Evolutionary conservation across 2,113 vertebrate species (phyloP).

Genomic region (Saccopteryx leptura): DNA sequence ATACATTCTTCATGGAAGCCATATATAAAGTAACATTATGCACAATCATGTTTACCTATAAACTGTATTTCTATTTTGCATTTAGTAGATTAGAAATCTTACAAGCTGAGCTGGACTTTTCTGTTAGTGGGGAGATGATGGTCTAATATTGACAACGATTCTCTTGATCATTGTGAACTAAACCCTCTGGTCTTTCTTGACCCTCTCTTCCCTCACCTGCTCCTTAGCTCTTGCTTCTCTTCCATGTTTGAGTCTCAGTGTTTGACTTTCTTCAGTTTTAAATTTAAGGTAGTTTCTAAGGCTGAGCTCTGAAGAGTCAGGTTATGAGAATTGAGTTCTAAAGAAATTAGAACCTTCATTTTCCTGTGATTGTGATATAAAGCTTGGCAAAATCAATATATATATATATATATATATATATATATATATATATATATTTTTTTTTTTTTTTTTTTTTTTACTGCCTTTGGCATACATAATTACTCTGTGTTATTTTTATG

Average conservation of each 20-base stretch:
- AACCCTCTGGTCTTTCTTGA: background rate
- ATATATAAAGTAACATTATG: background rate
- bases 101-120: background rate
- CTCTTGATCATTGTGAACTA: background rate
- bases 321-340: background rate
- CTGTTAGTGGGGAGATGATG: background rate
- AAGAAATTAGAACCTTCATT: background rate
- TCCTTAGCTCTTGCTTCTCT: background rate
- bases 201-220: background rate
- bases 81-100: background rate
- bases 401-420: too few species aligned
- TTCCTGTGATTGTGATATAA: conserved; percentile 10
- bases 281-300: background rate
- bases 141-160: background rate
- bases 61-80: background rate
- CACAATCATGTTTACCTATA: background rate
- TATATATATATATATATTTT: background rate
- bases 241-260: background rate
- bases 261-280: background rate
- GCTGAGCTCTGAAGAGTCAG: background rate
- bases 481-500: background rate
- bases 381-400: background rate
- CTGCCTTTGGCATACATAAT: background rate
- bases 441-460: too few species aligned
- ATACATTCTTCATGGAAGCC: background rate